Base-by-base conservation (phyloP, 1,140 invertebrate genomes). In the Drosophila setifemur region DNA sequence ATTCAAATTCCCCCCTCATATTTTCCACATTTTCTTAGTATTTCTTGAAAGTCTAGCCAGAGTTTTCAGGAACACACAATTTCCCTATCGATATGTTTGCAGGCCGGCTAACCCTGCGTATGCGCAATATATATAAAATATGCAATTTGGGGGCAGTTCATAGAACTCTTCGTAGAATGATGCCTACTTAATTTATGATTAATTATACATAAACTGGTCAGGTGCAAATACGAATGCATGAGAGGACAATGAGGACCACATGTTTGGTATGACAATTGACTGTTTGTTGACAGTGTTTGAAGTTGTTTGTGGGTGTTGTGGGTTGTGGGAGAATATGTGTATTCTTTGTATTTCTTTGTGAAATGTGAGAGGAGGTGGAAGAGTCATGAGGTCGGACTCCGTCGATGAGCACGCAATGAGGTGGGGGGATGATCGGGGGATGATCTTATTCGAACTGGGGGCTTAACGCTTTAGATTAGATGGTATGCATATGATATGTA, bases 401-500 rank as follows among this genome's bases (percentile, higher is more conserved):
- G 66, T 45, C 35, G 73, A 63, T 73, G 73, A 68, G 48, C 66
- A 66, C 76, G 26, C 76, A 71, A 77, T 79, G 77, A 69, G 54
- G 42, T 69, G 64, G 23, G 60, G 69, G 40, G 53, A 70, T 78
- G 69, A 73, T 58, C 61, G 58, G 58, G 42, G 50, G 42, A 23
- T n/a, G n/a, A 50, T 37, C 54, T 50, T 45, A 47, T 68, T 55
- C 66, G 60, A 63, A 61, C 73, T 37, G 49, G 42, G 55, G 69
- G 50, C 77, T 50, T 52, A 76, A 76, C 78, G 66, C 77, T 35
- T 68, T 69, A 50, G 31, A 37, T 55, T 48, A 61, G 61, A 71
- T 83, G 79, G 42, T 82, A 82, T 76, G 78, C 68, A 69, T 66
- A 85, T 86, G 79, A 86, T 75, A 89, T 73, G 69, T 81, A 75